Evolutionary conservation across 2,797 vertebrate genomes (phyloP), one percentile per base, ranked within the genome.

Genomic region (Chanos chanos): DNA sequence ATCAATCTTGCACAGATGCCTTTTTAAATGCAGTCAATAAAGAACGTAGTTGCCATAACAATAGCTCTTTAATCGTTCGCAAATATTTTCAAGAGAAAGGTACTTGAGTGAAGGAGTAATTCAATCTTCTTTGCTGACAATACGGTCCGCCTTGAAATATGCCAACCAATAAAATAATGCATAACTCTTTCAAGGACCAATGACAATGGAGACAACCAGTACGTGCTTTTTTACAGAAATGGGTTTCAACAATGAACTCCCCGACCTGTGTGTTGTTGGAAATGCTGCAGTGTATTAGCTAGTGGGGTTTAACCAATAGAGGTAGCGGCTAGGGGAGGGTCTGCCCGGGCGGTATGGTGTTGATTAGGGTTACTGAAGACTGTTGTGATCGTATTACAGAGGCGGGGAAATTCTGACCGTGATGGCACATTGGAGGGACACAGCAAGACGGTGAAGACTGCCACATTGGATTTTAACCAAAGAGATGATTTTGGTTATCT

Each of bases 331-430:
- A 61, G 56, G 52, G 57, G 66, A 68, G 65, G 59, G 60, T 63
- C 59, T 59, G 52, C 33, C 16, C 31, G 65, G 53, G 55, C 40
- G 61, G 39, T 56, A 72, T 74, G 76, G 62, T 48, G 70, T 56
- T 64, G 55, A 67, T 73, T 66, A 60, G 34, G 69, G 41, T 70
- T 66, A 55, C 53, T 50, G 47, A 66, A 66, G 54, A 66, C 37
- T 68, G 68, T 78, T 66, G 60, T 71, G 49, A 69, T 70, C 70
- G 43, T 72, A 63, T 72, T 74, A 53, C 61, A 68, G 57, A 66
- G 63, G 45, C 18, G 69, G 53, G 68, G 59, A 52, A 70, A 64
- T 56, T 27, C 24, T 45, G 57, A 62, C 37, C 37, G 22, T 27
- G 34, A 65, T 43, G 49, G 68, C 61, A 58, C 40, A 58, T 24